A percentile compares a stretch with the other conserved stretches of the same genome.
phyloP scores from a whole-genome alignment of 2,797 vertebrate species.

The Poeciliopsis presidionis region DNA sequence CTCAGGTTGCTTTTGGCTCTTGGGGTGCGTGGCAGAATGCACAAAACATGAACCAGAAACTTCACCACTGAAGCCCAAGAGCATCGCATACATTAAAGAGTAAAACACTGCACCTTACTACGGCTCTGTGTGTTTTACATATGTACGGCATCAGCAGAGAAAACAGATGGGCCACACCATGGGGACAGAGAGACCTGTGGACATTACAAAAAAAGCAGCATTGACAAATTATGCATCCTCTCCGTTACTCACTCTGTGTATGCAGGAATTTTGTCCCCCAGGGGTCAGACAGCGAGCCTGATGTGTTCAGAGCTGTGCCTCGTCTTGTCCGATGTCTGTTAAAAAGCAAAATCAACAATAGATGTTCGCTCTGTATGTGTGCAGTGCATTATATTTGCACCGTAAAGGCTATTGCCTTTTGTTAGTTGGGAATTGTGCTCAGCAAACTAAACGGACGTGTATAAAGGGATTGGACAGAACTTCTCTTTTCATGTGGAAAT shows the following conservation, averaged over 20 bases:
- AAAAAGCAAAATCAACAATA: conserved; percentile 60
- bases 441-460: conserved; percentile 71
- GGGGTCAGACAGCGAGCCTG: conserved; percentile 63
- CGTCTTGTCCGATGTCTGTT: conserved; percentile 71
- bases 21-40: conserved; percentile 31
- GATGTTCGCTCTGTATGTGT: conserved; percentile 57
- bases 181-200: conserved; percentile 67
- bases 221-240: conserved; percentile 71
- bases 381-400: conserved; percentile 61
- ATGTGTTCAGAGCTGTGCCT: conserved; percentile 61
- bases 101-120: conserved; percentile 54
- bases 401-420: conserved; percentile 71
- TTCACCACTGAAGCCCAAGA: conserved; percentile 72
- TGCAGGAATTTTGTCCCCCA: conserved; percentile 69
- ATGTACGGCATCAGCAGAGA: conserved; percentile 69
- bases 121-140: conserved; percentile 63
- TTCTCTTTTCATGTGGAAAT: conserved; percentile 81
- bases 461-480: conserved; percentile 78
- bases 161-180: conserved; percentile 74
- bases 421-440: conserved; percentile 68
- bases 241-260: conserved; percentile 37
- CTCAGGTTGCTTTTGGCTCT: conserved; percentile 27
- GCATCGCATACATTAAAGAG: conserved; percentile 73
- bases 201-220: conserved; percentile 67
- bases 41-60: conserved; percentile 74